Base-by-base conservation (phyloP, 2,888 invertebrate species). In the Eupeodes latifasciatus region DNA sequence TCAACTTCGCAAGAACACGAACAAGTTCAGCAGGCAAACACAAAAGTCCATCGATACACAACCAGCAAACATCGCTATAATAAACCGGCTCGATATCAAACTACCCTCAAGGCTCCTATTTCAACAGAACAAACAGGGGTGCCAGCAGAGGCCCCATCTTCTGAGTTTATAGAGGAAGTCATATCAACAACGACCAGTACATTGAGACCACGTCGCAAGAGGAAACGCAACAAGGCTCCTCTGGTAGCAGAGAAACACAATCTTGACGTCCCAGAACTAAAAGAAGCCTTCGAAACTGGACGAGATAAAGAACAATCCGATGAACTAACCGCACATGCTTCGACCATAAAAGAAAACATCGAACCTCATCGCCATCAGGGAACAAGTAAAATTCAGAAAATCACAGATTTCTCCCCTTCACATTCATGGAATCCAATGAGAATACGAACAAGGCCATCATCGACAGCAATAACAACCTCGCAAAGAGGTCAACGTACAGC, bases 391-490 rank as follows among this genome's bases (percentile, higher is more conserved):
- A 47, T 82, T 34, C 89, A 36, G 69, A 79, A 5, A 85, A 12
- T 86, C 66, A 74, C 64, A 6, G 67, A 89, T 2, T 90, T 90
- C 14, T 89, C 88, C 6, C 87, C 90, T 2, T 89, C 89, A 10
- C 86, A 90, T 10, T 84, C 92, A 0, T 93, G 93, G 93, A 93
- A 91, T 90, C 93, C 93, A 0, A 91, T 93, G 91, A 90, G 90
- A 34, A 83, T 90, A 67, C 91, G 91, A 9, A 90, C 91, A 10
- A 89, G 53, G 5, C 64, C 49, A 27, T 27, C 27, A 27, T 27
- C 27, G 27, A 27, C 27, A 27, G 27, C 27, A 11, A 10, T 34
- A 1, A 61, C 44, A 1, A 66, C 14, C 53, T 19, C 69, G 7
- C 55, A 55, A 47, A 76, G 67, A 64, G 79, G 71, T 40, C 83